Evolutionary conservation across 1,140 invertebrate species (phyloP), one percentile per base, ranked within the genome.

Genomic region (Ostrea denselamellosa): DNA sequence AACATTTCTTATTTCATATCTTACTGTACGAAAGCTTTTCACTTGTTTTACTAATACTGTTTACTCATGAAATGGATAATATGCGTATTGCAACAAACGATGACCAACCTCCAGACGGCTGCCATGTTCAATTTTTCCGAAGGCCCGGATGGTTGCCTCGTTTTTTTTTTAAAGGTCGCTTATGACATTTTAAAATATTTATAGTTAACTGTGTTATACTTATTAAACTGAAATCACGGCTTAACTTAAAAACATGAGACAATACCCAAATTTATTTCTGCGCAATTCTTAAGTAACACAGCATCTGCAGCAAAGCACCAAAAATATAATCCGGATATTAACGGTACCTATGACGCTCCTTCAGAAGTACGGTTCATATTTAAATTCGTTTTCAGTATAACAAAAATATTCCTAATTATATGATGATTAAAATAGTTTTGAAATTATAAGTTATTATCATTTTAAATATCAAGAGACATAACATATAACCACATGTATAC

Each of bases 71-170:
- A 71, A 86, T 83, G 19, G 28, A 51, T 82, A 86, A 14, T 53
- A 22, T 10, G 52, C 52, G 12, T 34, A 52, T 68, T 77, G 65
- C 65, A 71, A 81, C 62, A 54, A 87, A 65, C 68, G 65, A 68
- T 22, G 52, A 83, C 85, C 25, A 83, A 86, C 88, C 88, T 90
- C 85, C 90, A 90, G 90, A 91, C 90, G 90, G 89, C 89, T 87
- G 90, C 90, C 90, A 91, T 91, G 90, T 91, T 91, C 68, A 87
- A 86, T 54, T 85, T 85, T 28, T 56, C 22, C 28, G 34, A 53
- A 77, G 22, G 86, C 89, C 89, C 89, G 89, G 86, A 89, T 89
- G 89, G 68, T 86, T 65, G 68, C 88, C 88, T 89, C 88, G 88
- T 68, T 85, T 62, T 82, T 62, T 62, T 77, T 83, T 53, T 5